phyloP scores from a whole-genome alignment of 2,888 invertebrate species.

The Seira sanloemensis region DNA sequence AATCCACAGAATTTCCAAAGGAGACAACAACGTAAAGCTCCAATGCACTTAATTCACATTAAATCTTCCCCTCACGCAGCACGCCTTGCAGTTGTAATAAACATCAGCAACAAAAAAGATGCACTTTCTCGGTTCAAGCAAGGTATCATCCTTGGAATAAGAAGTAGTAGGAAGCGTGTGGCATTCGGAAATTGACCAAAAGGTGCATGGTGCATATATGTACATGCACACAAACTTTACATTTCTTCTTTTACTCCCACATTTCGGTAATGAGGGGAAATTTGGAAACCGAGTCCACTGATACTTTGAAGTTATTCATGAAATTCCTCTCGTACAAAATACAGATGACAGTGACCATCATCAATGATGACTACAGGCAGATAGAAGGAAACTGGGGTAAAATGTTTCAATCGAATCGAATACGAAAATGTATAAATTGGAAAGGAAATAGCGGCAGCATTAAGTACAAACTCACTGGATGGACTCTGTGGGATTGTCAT shows the following conservation, averaged over 20 bases:
- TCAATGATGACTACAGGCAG: too few relatives aligned
- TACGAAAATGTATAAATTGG: neutral
- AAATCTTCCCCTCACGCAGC: constrained; percentile 47
- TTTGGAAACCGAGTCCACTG: too few relatives aligned
- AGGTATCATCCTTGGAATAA: neutral
- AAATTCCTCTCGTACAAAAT: too few relatives aligned
- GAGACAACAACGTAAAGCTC: constrained; percentile 4
- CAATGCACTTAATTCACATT: constrained; percentile 27
- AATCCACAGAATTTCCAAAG: too few relatives aligned
- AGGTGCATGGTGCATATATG: neutral
- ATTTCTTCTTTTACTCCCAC: neutral
- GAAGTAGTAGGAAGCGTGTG: neutral
- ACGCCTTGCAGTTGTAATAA: constrained; percentile 30
- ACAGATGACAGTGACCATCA: too few relatives aligned
- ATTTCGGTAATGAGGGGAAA: constrained; percentile 41
- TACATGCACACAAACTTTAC: neutral
- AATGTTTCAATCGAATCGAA: too few relatives aligned
- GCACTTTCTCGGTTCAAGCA: constrained; percentile 32
- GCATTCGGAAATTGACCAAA: constrained; percentile 17
- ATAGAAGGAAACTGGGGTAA: constrained; percentile 58
- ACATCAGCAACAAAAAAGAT: constrained; percentile 42
- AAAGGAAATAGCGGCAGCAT: constrained; percentile 9
- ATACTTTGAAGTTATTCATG: too few relatives aligned
- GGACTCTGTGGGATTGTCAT: neutral
- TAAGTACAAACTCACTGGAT: constrained; percentile 29